Evolutionary conservation across 2,113 vertebrate genomes (phyloP).

Genomic region (Azemiops feae): DNA sequence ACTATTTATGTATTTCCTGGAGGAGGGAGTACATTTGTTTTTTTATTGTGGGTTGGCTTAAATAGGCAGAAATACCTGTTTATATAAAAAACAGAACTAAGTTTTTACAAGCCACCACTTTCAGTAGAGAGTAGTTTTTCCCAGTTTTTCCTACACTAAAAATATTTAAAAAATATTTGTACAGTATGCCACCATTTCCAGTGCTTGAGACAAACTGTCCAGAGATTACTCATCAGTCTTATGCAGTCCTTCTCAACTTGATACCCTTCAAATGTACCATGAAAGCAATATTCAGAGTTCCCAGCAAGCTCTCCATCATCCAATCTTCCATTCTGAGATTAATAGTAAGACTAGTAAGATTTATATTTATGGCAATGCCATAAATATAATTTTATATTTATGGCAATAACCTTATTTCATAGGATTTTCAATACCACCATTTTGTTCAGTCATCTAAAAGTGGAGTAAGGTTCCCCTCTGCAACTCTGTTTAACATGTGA

Average conservation of each 20-base stretch:
- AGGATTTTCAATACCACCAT: background rate
- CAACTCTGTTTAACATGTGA: background rate
- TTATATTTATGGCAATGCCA: background rate
- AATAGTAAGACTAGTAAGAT: background rate
- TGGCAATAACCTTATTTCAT: background rate
- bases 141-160: background rate
- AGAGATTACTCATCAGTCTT: background rate
- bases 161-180: background rate
- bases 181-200: background rate
- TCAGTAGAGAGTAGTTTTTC: background rate
- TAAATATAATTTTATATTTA: background rate
- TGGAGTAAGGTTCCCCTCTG: background rate
- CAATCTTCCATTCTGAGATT: background rate
- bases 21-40: background rate
- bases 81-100: background rate
- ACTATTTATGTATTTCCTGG: background rate
- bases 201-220: background rate
- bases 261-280: background rate
- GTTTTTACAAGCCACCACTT: background rate
- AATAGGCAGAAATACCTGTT: background rate
- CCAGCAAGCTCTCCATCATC: background rate
- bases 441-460: background rate
- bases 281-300: background rate
- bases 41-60: background rate
- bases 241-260: background rate